These are phyloP conservation scores for Automeris io DNA, from an alignment of 2,888 invertebrate species.

Conservation along the genomic window DNA sequence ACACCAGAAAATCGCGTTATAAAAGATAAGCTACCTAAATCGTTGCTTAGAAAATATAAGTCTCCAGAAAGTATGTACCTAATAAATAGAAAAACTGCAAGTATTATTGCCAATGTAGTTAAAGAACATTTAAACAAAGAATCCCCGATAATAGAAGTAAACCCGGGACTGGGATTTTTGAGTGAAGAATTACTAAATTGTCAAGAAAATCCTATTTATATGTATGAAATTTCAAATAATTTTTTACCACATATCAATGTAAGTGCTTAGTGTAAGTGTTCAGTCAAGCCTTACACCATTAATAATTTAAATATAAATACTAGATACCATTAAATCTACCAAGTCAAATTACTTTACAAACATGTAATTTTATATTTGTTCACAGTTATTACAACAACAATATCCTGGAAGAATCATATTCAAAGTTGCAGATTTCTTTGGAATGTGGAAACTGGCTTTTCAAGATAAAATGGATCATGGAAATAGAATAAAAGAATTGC, in stretches of 20 bases:
- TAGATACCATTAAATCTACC: background rate
- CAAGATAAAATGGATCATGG: slow-evolving; percentile 78
- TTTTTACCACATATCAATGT: slow-evolving; percentile 68
- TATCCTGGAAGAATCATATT: slow-evolving; percentile 57
- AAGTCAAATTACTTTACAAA: background rate
- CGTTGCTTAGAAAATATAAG: slow-evolving; percentile 54
- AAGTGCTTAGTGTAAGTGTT: slow-evolving; percentile 26
- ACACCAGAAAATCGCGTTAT: slow-evolving; percentile 41
- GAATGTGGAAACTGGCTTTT: slow-evolving; percentile 73
- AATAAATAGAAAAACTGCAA: slow-evolving; percentile 55
- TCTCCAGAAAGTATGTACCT: slow-evolving; percentile 59
- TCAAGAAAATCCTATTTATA: slow-evolving; percentile 66
- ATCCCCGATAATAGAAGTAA: slow-evolving; percentile 79
- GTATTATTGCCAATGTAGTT: slow-evolving; percentile 48
- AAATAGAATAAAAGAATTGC: slow-evolving; percentile 66
- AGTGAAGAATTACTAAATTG: slow-evolving; percentile 76
- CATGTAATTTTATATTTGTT: background rate
- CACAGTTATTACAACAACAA: slow-evolving; percentile 43
- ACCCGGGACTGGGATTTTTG: slow-evolving; percentile 82
- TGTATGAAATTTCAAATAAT: slow-evolving; percentile 76
- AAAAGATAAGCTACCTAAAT: slow-evolving; percentile 47
- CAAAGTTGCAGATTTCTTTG: slow-evolving; percentile 76
- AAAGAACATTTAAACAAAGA: slow-evolving; percentile 35
- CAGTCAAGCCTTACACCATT: too few species aligned
- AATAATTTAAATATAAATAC: too few species aligned